Evolutionary conservation across 2,888 invertebrate genomes (phyloP).

Genomic region (Campoletis raptor): DNA sequence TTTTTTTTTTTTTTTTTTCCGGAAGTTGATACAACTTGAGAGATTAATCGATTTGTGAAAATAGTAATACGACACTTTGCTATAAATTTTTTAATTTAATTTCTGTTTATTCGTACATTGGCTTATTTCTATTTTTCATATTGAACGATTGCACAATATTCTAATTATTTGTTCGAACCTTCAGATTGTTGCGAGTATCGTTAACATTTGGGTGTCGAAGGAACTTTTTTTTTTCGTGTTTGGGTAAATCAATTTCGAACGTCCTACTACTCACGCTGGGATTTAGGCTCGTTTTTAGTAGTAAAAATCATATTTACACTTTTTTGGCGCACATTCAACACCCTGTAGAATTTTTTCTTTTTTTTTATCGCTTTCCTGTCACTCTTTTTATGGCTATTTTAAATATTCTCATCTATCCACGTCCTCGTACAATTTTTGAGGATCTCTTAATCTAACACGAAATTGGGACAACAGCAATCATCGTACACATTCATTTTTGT

Average conservation of each 20-base stretch:
- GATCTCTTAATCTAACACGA: not conserved
- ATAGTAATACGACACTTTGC: not conserved
- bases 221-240: not conserved
- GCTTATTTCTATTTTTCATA: not conserved
- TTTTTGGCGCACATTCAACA: not conserved
- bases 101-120: not conserved
- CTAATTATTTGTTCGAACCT: not conserved
- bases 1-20: too few species aligned
- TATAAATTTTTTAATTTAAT: not conserved
- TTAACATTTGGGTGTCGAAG: not conserved
- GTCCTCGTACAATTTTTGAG: not conserved
- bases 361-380: not conserved
- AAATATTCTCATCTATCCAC: not conserved
- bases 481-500: not conserved
- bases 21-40: not conserved
- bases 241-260: not conserved
- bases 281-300: conserved; percentile 6
- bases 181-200: not conserved
- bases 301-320: conserved; percentile 12
- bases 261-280: not conserved
- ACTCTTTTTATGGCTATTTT: not conserved
- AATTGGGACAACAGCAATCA: not conserved
- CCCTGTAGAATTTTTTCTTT: not conserved
- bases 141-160: conserved; percentile 3
- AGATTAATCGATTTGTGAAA: not conserved